Evolutionary conservation across 2,888 invertebrate genomes (phyloP), one percentile per base, ranked within the genome.

Genomic region (Cephus pulcher): DNA sequence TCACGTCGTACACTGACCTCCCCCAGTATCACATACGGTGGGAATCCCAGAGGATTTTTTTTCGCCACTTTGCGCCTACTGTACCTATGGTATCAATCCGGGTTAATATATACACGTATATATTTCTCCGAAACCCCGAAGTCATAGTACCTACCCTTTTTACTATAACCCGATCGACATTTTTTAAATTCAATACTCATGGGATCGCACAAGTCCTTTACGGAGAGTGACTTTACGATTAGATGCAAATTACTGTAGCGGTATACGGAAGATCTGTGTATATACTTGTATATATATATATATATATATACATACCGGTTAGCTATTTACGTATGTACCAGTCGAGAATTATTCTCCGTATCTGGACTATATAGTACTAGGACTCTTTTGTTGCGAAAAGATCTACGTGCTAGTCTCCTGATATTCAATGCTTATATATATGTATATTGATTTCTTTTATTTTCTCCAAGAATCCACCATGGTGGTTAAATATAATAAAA

Each of bases 221-320:
- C 71, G 35, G 75, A 76, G 78, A 77, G 74, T 82, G 84, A 84
- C 84, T 84, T 82, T 79, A 80, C 84, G 82, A 85, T 84, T 85
- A 84, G 85, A 85, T 86, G 86, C 84, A 85, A 85, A 86, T 85
- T 83, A 81, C 83, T 71, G 79, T 86, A 85, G 85, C 86, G 84
- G 84, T 85, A 84, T 76, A 81, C 75, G 75, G 78, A 81, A 56
- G 56, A 56, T 56, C 56, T 56, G 15, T 40, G 40, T 40, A 33
- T 70, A 33, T 70, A 70, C 32, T 33, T 32, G 71, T 4, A 11
- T 70, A 70, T 30, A 34, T 71, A 30, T 71, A 30, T 30, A 30
- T n/a, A 12, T 23, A 34, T 71, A 71, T 15, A 32, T 15, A 6
- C 70, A 33, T 34, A 34, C 71, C 33, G 33, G 71, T 34, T 32